Evolutionary conservation across 1,140 invertebrate species (phyloP), one percentile per base, ranked within the genome.

Genomic region (Cydia amplana): DNA sequence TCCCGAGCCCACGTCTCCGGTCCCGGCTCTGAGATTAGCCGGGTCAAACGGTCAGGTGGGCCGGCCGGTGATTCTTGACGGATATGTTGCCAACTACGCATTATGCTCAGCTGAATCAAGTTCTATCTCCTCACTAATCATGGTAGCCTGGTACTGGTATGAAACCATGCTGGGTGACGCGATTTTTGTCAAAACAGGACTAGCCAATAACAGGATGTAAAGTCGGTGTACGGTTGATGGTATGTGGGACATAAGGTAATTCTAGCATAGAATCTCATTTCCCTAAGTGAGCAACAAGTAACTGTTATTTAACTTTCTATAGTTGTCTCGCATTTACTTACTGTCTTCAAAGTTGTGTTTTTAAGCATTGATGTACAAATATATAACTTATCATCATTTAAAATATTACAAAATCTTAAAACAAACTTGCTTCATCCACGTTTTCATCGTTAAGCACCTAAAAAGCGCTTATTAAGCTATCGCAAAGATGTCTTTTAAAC

Each of bases 1-100:
- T 32, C 36, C 65, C 55, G n/a, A 32, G 28, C 64, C 64, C 25
- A 36, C 64, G 65, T 70, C 65, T 40, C 64, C 28, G 23, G 60
- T 25, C 1, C 23, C 20, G 5, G 20, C 55, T 7, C 51, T 32
- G 16, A 32, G 64, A 65, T 20, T 70, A 70, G 65, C 28, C 16
- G n/a, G 65, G 65, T 70, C 65, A 70, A 36, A 40, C 36, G 65
- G 65, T 70, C 65, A 70, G 65, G 65, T 70, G 65, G 65, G 65
- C n/a, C n/a, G 64, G 64, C 64, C 51, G 51, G 28, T 20, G 65
- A 70, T 43, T 36, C 65, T 70, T 36, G 65, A 70, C 65, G 6
- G 65, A 70, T 70, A 70, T 36, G 36, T 70, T 36, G n/a, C 28
- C n/a, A 43, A 43, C 16, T 40, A 70, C 65, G 18, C 65, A 70